These are phyloP conservation scores for Nycticryphes semicollaris DNA, from an alignment of 2,113 vertebrate species.

Conservation along the genomic window DNA sequence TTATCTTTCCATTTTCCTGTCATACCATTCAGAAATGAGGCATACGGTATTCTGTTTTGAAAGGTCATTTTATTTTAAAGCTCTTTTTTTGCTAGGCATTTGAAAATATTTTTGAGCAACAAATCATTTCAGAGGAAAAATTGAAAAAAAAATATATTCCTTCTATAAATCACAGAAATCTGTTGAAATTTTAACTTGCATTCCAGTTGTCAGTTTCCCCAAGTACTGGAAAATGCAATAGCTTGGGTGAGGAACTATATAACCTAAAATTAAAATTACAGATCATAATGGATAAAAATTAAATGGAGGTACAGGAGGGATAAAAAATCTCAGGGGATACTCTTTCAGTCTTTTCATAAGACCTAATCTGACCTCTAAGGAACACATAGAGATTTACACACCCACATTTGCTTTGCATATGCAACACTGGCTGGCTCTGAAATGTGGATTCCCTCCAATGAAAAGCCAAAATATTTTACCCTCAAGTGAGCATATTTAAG, in stretches of 20 bases:
- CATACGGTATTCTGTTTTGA: background rate
- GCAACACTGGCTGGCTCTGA: background rate
- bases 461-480: background rate
- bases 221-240: background rate
- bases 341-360: background rate
- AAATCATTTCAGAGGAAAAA: background rate
- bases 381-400: background rate
- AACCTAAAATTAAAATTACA: background rate
- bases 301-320: background rate
- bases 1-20: constrained; percentile 8
- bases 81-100: background rate
- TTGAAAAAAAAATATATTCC: background rate
- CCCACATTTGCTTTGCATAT: background rate
- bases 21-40: background rate
- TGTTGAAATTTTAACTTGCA: background rate
- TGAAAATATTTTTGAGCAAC: background rate
- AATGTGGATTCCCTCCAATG: background rate
- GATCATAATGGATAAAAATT: background rate
- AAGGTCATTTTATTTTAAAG: background rate
- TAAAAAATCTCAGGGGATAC: background rate
- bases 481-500: background rate
- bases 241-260: background rate
- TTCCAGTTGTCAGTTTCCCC: background rate
- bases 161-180: background rate
- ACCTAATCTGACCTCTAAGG: background rate